Base-by-base conservation (phyloP, 2,797 vertebrate genomes). In the Amniataba percoides region DNA sequence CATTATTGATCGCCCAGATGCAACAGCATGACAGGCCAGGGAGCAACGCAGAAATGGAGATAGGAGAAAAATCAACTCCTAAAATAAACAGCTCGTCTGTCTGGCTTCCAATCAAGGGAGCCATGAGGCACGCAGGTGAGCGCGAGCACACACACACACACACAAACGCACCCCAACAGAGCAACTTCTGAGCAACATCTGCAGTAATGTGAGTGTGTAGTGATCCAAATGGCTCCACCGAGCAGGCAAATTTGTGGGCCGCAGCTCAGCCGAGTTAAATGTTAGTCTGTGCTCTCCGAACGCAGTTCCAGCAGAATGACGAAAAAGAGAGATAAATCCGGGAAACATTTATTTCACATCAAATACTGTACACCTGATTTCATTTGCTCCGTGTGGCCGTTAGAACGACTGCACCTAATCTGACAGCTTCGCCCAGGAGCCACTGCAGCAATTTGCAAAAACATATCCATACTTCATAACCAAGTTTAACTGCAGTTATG, bases 1-100 rank as follows among this genome's bases (percentile, higher is more conserved):
- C 88, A 87, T 93, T 92, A 94, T 93, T 77, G 94, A 94, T 92
- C 19, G 56, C 60, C 43, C 65, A 65, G 65, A 88, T 82, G 83
- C 79, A 79, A 73, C 72, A 53, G 77, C 66, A 71, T 69, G 84
- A 71, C 43, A 75, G 60, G 56, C 55, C 12, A 2, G 57, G 60
- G 55, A 69, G 46, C 36, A 64, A 65, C 2, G 51, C 71, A 70
- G 64, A 85, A 80, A 73, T 21, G 34, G 52, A 85, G 76, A 77
- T 46, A 34, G 65, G 66, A 77, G 55, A 84, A 81, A 83, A 81
- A 89, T 80, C 49, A 66, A 86, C 75, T 77, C 49, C 51, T 63
- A 71, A 85, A 85, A 84, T 85, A 87, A 88, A 80, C 85, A 84
- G 59, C 53, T 66, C 55, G 45, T 87, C 56, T 57, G 59, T 57